Percentiles rank a stretch among this genome's conserved stretches.
Evolutionary conservation across 2,113 vertebrate genomes (phyloP).

Genomic region (Collichthys lucidus): DNA sequence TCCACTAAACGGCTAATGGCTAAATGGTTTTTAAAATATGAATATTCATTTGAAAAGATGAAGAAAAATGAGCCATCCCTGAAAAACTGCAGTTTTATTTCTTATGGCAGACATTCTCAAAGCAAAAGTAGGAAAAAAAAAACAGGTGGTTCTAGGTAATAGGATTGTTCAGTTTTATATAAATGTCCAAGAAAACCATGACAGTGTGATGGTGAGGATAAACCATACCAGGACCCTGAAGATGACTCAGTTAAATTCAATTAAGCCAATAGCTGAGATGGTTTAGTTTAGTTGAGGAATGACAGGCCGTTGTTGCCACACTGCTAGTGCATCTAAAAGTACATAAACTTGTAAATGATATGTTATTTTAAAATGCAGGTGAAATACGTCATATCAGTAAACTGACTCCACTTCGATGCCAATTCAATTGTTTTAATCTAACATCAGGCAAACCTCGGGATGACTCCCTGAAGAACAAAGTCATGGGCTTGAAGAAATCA

Average conservation of each 20-base stretch:
- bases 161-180: not conserved
- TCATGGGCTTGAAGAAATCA: slow-evolving; percentile 93
- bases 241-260: not conserved
- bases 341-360: not conserved
- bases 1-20: not conserved
- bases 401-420: not conserved
- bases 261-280: not conserved
- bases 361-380: not conserved
- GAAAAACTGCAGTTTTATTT: not conserved
- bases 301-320: not conserved
- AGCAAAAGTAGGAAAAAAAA: not conserved
- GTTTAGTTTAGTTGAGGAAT: not conserved
- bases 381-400: not conserved
- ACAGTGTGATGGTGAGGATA: not conserved
- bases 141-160: not conserved
- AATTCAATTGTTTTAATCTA: not conserved
- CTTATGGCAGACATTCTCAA: not conserved
- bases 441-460: slow-evolving; percentile 86
- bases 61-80: not conserved
- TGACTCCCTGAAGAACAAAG: slow-evolving; percentile 90
- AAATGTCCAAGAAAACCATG: not conserved
- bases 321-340: not conserved
- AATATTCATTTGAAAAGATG: not conserved
- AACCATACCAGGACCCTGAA: not conserved
- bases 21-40: not conserved